Base-by-base conservation (phyloP, 2,113 vertebrate genomes). In the Damaliscus lunatus region DNA sequence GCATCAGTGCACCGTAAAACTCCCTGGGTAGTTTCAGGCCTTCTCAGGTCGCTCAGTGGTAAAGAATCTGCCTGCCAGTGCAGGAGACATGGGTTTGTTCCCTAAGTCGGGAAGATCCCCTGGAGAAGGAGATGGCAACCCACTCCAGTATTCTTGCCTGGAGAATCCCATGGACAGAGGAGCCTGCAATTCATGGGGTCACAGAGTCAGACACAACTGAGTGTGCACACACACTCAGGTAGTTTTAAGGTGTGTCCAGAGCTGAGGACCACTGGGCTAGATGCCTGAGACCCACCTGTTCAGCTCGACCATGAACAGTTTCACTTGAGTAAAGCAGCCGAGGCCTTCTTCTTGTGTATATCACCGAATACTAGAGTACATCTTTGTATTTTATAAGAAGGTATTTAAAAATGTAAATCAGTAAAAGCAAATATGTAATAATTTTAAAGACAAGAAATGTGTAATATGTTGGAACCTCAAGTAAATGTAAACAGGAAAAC, bases 211-310 rank as follows among this genome's bases (percentile, higher is more conserved):
- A 43, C 36, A 27, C 1, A 0, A 43, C 71, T 77, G 71, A 40
- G 36, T 23, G 23, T 23, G 36, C 36, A 74, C 3, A 1, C 71
- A 43, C 40, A 43, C 40, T 77, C 1, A 5, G 7, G 25, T 60
- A 25, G 5, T 36, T 40, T 43, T 62, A 27, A 40, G 15, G 8
- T 27, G 5, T 13, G 25, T 78, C 48, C 5, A 10, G 59, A 81
- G 60, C 55, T 62, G 43, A 92, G 57, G 50, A 13, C 36, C 14
- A 3, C 48, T 10, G 4, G 31, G 33, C 48, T 77, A 21, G 60
- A 10, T 27, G 29, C 43, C 67, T 0, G 0, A 7, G 7, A 6
- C 23, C 43, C n/a, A 2, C 11, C 21, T 40, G n/a, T 62, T 17
- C n/a, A 59, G 59, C 16, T 43, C 14, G 0, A n/a, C 6, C 1